Evolutionary conservation across 2,888 invertebrate genomes (phyloP), one percentile per base, ranked within the genome.

Genomic region (Neoaliturus tenellus): DNA sequence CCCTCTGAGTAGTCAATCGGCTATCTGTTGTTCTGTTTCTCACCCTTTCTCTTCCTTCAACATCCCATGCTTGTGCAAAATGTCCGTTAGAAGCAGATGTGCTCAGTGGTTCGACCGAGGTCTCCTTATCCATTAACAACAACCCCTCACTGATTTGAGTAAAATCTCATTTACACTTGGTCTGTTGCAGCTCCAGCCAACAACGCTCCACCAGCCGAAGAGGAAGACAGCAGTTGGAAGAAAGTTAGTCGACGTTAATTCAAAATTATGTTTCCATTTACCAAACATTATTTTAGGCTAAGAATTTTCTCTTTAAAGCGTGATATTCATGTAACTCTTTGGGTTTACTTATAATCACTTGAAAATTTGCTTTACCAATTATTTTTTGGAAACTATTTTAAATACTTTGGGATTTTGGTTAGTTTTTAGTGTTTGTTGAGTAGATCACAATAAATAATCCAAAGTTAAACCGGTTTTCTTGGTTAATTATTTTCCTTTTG

Each of bases 181-280:
- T 28, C 28, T 62, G 25, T 62, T 62, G 25, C 62, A 62, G 62
- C 62, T 12, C 62, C 62, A 23, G 51, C 51, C 5, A 51, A 23
- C 51, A 51, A 20, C 23, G 51, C 48, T 17, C 44, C 48, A 1
- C 48, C 48, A 10, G 78, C 78, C 2, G 78, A 78, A 55, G 78
- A 78, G 5, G 55, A 78, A 33, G 78, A 78, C 35, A 55, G 55
- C 78, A 78, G 78, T 78, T 78, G 78, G 78, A 28, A 78, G 20
- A 78, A 48, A 48, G 78, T 78, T n/a, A 55, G 78, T 33, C 51
- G 78, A 28, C 78, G 78, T 33, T 78, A 55, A 78, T 31, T 44
- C 23, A n/a, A 44, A 44, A 75, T 44, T 44, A 10, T 20, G 51
- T 62, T 31, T 23, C 48, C 73, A 41, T 25, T 75, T 25, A 41